Percentiles rank a stretch among this genome's conserved stretches.
Evolutionary conservation across 2,888 invertebrate species (phyloP).

Genomic region (Caradrina kadenii): DNA sequence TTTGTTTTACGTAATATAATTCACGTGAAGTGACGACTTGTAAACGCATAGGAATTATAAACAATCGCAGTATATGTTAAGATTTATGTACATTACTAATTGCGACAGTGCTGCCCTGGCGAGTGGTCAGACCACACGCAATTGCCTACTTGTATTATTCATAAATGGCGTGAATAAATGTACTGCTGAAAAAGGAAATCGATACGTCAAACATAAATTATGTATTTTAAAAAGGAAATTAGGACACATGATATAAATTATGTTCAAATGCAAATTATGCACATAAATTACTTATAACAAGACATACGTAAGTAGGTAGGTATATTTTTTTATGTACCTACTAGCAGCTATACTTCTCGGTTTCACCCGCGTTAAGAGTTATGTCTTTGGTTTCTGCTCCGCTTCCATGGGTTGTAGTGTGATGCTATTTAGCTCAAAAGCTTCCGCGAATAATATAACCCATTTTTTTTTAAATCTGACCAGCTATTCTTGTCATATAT

Average conservation of each 20-base stretch:
- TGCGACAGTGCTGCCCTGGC: conserved; percentile 2
- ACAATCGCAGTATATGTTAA: conserved; percentile 11
- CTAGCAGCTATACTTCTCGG: too few species aligned
- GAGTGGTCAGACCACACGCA: conserved; percentile 28
- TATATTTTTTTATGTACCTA: neutral
- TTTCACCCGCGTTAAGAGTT: too few species aligned
- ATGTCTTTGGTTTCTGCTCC: too few species aligned
- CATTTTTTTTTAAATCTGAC: too few species aligned
- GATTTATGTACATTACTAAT: conserved; percentile 24
- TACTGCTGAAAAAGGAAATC: conserved; percentile 18
- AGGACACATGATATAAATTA: neutral
- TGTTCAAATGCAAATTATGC: neutral
- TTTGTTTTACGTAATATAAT: neutral
- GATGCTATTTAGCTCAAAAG: too few species aligned
- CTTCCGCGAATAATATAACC: too few species aligned
- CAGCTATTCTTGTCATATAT: too few species aligned
- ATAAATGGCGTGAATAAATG: conserved; percentile 11
- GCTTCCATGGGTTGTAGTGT: too few species aligned
- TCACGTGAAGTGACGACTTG: neutral
- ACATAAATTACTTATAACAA: neutral
- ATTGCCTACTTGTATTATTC: conserved; percentile 10
- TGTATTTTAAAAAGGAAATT: neutral
- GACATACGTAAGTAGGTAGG: neutral
- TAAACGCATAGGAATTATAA: neutral
- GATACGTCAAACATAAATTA: neutral